These are phyloP conservation scores for Pseudolaguvia tuberculata DNA, from an alignment of 2,113 vertebrate species.

Conservation along the genomic window DNA sequence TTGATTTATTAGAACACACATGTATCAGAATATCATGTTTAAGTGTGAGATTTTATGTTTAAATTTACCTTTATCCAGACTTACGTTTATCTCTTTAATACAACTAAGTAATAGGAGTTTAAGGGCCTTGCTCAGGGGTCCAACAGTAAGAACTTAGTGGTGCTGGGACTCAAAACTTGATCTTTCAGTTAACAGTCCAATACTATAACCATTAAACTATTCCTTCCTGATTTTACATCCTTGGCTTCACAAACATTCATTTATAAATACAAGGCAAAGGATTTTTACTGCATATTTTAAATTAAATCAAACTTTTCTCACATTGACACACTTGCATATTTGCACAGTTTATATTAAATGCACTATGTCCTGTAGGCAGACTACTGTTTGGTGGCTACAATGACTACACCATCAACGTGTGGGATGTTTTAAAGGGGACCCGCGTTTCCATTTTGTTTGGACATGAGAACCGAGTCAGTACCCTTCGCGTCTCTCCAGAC, in stretches of 20 bases:
- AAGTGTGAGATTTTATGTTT: too few relatives aligned
- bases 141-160: too few relatives aligned
- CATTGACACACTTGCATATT: background rate
- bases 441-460: conserved; percentile 94
- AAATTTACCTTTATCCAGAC: too few relatives aligned
- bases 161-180: too few relatives aligned
- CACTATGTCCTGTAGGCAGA: conserved; percentile 69
- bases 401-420: conserved; percentile 97
- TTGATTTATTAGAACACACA: background rate
- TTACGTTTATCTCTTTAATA: too few relatives aligned
- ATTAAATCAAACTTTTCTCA: background rate
- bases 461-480: conserved; percentile 94
- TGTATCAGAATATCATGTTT: background rate
- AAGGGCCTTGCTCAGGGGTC: too few relatives aligned
- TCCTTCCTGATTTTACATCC: background rate
- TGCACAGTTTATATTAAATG: background rate
- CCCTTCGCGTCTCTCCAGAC: conserved; percentile 88
- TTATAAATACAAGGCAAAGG: background rate
- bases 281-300: background rate
- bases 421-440: conserved; percentile 95
- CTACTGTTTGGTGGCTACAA: conserved; percentile 94
- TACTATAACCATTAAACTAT: too few relatives aligned
- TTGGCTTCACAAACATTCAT: background rate
- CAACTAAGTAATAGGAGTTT: too few relatives aligned
- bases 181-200: too few relatives aligned